phyloP scores from a whole-genome alignment of 2,797 vertebrate species.

The Parauchenoglanis ngamensis region DNA sequence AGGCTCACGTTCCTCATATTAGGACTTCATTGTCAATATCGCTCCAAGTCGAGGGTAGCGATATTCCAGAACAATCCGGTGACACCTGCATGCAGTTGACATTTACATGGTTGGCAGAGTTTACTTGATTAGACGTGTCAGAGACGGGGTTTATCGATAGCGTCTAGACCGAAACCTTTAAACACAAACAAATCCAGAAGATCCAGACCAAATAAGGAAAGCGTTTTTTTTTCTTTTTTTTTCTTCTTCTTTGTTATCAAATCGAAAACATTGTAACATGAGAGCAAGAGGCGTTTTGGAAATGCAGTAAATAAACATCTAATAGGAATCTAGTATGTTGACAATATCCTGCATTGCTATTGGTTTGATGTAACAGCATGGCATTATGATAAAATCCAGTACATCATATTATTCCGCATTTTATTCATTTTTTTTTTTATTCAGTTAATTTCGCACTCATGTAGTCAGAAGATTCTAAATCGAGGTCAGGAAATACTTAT shows the following conservation, averaged over 20 bases:
- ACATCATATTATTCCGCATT: not conserved
- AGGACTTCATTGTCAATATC: not conserved
- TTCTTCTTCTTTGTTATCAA: not conserved
- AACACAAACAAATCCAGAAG: not conserved
- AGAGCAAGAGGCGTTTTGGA: not conserved
- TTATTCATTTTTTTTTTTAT: not conserved
- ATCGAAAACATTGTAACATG: not conserved
- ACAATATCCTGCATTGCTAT: not conserved
- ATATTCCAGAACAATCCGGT: no score
- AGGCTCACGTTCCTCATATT: not conserved
- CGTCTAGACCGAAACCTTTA: not conserved
- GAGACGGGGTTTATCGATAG: not conserved
- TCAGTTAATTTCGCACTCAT: not conserved
- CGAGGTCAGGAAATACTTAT: not conserved
- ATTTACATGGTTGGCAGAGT: not conserved
- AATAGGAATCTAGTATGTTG: conserved; percentile 12
- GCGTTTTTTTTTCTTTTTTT: not conserved
- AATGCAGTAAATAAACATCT: not conserved
- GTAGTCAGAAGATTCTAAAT: not conserved
- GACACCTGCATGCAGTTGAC: not conserved
- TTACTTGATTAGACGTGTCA: not conserved
- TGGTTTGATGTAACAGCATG: conserved; percentile 17
- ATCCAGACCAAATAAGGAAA: not conserved
- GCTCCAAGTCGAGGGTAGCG: not conserved
- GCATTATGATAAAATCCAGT: no score